These are phyloP conservation scores for Crocidura indochinensis DNA, from an alignment of 2,797 vertebrate genomes.

Conservation along the genomic window DNA sequence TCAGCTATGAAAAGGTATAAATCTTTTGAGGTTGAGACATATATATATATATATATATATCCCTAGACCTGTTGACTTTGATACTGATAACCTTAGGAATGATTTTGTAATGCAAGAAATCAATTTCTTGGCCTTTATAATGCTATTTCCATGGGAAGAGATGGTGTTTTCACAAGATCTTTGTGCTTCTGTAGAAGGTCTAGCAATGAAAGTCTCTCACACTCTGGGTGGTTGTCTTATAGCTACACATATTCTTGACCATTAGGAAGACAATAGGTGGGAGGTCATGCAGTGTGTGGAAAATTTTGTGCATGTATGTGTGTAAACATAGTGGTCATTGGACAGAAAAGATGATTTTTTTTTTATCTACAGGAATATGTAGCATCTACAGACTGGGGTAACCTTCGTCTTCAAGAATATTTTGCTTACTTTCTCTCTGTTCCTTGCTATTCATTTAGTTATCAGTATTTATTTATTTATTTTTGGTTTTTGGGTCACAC, in stretches of 20 bases:
- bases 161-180: conserved; percentile 50
- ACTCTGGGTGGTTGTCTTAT: background rate
- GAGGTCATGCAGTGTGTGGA: conserved; percentile 1
- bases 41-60: background rate
- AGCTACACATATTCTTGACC: background rate
- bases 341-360: background rate
- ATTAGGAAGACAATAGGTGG: background rate
- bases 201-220: conserved; percentile 60
- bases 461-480: conserved; percentile 8
- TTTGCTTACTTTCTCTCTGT: background rate
- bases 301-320: no score
- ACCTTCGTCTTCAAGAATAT: background rate
- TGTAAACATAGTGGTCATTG: background rate
- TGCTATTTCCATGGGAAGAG: conserved; percentile 72
- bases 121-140: conserved; percentile 80
- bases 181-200: conserved; percentile 17
- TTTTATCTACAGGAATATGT: background rate
- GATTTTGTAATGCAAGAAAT: conserved; percentile 79
- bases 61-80: conserved; percentile 60
- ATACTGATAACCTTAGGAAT: conserved; percentile 72
- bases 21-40: background rate
- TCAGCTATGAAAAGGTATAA: background rate
- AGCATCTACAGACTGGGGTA: background rate
- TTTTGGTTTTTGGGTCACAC: no score
- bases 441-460: background rate